Evolutionary conservation across 2,113 vertebrate species (phyloP).

Genomic region (Seriola quinqueradiata): DNA sequence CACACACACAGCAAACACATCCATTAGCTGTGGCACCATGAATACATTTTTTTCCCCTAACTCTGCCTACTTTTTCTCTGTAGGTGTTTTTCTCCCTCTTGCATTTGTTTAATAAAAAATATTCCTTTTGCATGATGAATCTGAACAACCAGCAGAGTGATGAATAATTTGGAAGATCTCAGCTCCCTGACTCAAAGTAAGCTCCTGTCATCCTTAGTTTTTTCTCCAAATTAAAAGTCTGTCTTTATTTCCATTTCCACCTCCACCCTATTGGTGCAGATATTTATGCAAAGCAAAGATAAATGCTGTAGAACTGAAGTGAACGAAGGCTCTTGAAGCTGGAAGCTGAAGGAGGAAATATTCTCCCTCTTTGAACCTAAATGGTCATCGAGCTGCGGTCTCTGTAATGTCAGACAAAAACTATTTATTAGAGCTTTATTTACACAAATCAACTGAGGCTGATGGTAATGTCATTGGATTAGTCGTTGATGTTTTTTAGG

Average conservation of each 20-base stretch:
- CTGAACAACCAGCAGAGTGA: neutral
- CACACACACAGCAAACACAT: slow-evolving; percentile 6
- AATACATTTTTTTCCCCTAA: neutral
- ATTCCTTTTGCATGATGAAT: neutral
- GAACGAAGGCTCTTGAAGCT: neutral
- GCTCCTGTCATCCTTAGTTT: slow-evolving; percentile 6
- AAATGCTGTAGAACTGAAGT: neutral
- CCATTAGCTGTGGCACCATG: neutral
- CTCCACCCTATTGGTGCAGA: neutral
- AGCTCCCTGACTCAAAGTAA: slow-evolving; percentile 5
- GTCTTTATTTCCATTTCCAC: neutral
- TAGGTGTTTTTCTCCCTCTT: slow-evolving; percentile 9
- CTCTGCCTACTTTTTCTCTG: neutral
- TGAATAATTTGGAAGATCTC: slow-evolving; percentile 35
- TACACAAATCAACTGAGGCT: too few relatives aligned
- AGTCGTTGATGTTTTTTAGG: too few relatives aligned
- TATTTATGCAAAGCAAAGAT: neutral
- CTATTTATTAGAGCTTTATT: too few relatives aligned
- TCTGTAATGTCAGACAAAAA: neutral
- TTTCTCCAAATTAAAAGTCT: neutral
- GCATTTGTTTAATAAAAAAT: slow-evolving; percentile 16
- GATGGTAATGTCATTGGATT: too few relatives aligned
- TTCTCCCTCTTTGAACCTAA: neutral
- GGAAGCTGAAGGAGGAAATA: neutral
- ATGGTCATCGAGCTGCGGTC: neutral